phyloP scores from a whole-genome alignment of 2,113 vertebrate genomes.

The Cyprinodon brontotheroides region DNA sequence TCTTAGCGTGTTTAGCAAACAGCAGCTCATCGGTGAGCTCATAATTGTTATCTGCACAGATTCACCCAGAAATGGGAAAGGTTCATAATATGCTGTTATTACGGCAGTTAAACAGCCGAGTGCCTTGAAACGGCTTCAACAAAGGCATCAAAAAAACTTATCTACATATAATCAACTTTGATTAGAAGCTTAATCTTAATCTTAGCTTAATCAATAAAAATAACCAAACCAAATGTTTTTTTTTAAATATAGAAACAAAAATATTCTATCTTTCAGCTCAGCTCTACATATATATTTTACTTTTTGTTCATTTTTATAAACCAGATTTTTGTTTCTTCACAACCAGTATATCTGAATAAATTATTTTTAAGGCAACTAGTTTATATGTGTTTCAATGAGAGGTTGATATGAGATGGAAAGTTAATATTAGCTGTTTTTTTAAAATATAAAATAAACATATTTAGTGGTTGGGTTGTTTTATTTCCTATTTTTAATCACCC shows the following conservation, averaged over 20 bases:
- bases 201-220: neutral
- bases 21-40: neutral
- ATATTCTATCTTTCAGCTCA: neutral
- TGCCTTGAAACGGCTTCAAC: neutral
- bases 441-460: neutral
- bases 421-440: neutral
- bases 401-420: neutral
- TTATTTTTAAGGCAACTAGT: neutral
- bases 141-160: neutral
- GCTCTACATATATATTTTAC: neutral
- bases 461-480: neutral
- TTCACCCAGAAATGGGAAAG: neutral
- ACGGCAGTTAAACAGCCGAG: neutral
- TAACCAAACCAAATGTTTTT: too few species aligned
- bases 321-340: neutral
- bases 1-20: neutral
- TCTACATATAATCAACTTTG: neutral
- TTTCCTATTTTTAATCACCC: neutral
- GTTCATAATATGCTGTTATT: neutral
- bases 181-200: neutral
- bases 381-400: too few species aligned
- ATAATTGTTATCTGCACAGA: neutral
- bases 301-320: neutral
- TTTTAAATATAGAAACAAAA: neutral
- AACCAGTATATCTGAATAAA: neutral